A percentile compares a stretch with the other conserved stretches of the same genome.
These are phyloP conservation scores for Campodea augens DNA, from an alignment of 1,140 invertebrate genomes.

Conservation along the genomic window DNA sequence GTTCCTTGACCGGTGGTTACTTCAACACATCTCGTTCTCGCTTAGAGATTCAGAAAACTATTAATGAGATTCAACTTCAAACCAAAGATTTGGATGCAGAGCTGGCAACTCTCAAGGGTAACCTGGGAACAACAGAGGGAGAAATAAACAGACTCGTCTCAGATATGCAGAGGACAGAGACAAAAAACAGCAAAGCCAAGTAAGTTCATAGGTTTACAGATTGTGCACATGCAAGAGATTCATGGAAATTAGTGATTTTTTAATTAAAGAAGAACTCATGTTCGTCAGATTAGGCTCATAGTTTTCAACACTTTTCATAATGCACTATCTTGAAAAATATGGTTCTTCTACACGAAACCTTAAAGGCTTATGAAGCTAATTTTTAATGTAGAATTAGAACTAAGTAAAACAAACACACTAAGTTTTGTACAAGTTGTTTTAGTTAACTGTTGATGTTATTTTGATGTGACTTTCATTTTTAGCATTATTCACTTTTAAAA, in stretches of 20 bases:
- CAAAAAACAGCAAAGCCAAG: conserved; percentile 91
- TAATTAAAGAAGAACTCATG: too few relatives aligned
- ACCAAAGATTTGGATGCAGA: conserved; percentile 65
- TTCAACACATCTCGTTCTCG: conserved; percentile 90
- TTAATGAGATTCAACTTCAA: conserved; percentile 65
- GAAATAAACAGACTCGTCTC: conserved; percentile 83
- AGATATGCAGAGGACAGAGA: conserved; percentile 93
- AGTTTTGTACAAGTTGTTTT: too few relatives aligned
- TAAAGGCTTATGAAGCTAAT: too few relatives aligned
- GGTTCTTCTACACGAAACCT: too few relatives aligned
- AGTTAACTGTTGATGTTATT: too few relatives aligned
- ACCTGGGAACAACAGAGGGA: conserved; percentile 67
- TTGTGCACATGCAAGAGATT: background rate
- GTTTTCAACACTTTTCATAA: too few relatives aligned
- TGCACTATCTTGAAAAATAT: too few relatives aligned
- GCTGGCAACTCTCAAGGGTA: conserved; percentile 53
- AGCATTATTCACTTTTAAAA: too few relatives aligned
- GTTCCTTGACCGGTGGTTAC: conserved; percentile 93
- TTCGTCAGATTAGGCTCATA: background rate
- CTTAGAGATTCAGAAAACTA: conserved; percentile 87
- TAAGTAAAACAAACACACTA: background rate
- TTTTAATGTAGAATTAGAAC: too few relatives aligned
- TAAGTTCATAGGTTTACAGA: conserved; percentile 26
- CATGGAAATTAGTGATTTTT: too few relatives aligned
- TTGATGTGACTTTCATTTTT: too few relatives aligned